These are phyloP conservation scores for Silurus asotus DNA, from an alignment of 2,113 vertebrate species.

Conservation along the genomic window DNA sequence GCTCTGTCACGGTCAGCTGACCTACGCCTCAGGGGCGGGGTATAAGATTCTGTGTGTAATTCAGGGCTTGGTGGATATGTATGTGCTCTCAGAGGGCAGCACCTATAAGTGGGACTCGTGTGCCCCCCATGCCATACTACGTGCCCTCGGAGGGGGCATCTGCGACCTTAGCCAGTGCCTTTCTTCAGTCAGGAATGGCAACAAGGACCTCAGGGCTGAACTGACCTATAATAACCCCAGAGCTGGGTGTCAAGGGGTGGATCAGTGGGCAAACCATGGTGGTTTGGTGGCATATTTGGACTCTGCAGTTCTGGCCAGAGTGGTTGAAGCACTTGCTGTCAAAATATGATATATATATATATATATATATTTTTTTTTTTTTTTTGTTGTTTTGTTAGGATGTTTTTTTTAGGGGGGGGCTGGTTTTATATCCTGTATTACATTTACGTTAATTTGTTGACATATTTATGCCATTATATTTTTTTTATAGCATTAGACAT, in stretches of 20 bases:
- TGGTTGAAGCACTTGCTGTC: slow-evolving; percentile 63
- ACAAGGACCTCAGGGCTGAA: slow-evolving; percentile 51
- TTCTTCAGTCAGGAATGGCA: background rate
- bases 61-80: slow-evolving; percentile 72
- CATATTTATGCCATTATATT: slow-evolving; percentile 8
- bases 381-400: background rate
- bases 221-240: slow-evolving; percentile 71
- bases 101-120: slow-evolving; percentile 81
- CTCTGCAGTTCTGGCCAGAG: slow-evolving; percentile 58
- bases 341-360: slow-evolving; percentile 62
- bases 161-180: slow-evolving; percentile 66
- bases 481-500: background rate
- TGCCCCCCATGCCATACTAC: slow-evolving; percentile 74
- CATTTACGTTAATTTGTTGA: background rate
- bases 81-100: slow-evolving; percentile 76
- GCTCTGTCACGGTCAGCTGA: slow-evolving; percentile 64
- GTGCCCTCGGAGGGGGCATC: slow-evolving; percentile 72
- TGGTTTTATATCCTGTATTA: background rate
- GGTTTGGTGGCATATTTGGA: slow-evolving; percentile 76
- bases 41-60: slow-evolving; percentile 80
- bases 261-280: slow-evolving; percentile 72
- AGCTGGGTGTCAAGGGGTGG: slow-evolving; percentile 60
- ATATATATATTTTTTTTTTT: background rate
- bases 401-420: slow-evolving; percentile 5
- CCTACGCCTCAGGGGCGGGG: slow-evolving; percentile 73